These are phyloP conservation scores for Drosophila murphyi DNA, from an alignment of 1,140 invertebrate genomes.

Conservation along the genomic window DNA sequence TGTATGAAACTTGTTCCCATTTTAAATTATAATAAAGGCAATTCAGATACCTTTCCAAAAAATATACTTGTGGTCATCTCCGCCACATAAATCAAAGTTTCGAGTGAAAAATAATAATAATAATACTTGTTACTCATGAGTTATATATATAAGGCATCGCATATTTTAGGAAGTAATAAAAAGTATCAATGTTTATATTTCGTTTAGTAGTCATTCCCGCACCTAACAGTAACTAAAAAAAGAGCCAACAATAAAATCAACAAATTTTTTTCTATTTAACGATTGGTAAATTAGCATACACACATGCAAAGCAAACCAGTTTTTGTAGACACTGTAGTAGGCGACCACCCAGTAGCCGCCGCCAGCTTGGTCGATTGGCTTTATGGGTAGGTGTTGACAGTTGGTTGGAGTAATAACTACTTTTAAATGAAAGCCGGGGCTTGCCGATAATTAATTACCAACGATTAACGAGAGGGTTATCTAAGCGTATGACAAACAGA, in stretches of 20 bases:
- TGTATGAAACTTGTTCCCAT: too few species aligned
- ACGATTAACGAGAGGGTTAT: constrained; percentile 77
- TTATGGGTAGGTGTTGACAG: constrained; percentile 75
- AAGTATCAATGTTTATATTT: too few species aligned
- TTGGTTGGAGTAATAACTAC: constrained; percentile 78
- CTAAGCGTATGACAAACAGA: constrained; percentile 66
- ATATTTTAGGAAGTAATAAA: too few species aligned
- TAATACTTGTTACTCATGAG: too few species aligned
- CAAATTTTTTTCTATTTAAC: constrained; percentile 70
- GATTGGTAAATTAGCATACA: constrained; percentile 73
- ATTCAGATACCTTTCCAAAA: too few species aligned
- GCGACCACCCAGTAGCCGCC: constrained; percentile 42
- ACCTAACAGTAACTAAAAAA: constrained; percentile 26
- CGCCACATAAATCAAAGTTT: neutral
- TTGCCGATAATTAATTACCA: constrained; percentile 75
- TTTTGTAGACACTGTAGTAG: constrained; percentile 20
- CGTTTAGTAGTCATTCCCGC: neutral
- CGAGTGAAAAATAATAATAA: too few species aligned
- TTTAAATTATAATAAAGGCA: too few species aligned
- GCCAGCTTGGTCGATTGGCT: neutral
- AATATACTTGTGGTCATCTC: too few species aligned
- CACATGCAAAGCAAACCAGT: constrained; percentile 52
- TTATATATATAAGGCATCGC: too few species aligned
- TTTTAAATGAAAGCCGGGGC: constrained; percentile 65
- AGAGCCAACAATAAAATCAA: constrained; percentile 70